Percentiles rank a stretch among this genome's conserved stretches.
Evolutionary conservation across 1,140 invertebrate species (phyloP).

Genomic region (Sinella curviseta): DNA sequence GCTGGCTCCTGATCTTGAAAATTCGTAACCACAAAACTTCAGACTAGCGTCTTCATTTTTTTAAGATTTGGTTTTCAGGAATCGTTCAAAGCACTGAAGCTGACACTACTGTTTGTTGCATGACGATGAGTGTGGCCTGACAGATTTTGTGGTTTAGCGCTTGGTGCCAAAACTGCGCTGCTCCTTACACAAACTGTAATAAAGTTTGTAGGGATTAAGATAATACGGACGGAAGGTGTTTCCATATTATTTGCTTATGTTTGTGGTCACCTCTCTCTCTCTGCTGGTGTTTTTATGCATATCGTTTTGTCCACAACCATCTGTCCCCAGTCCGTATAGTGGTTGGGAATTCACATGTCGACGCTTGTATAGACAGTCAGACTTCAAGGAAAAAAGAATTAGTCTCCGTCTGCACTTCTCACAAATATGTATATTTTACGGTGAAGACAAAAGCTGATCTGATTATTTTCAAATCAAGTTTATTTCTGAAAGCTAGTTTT

Average conservation of each 20-base stretch:
- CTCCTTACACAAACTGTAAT: background rate
- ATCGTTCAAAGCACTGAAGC: background rate
- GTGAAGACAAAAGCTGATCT: background rate
- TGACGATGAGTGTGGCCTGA: constrained; percentile 15
- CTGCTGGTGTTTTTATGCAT: background rate
- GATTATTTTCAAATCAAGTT: background rate
- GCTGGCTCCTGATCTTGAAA: too few species aligned
- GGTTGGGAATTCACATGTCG: background rate
- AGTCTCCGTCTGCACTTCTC: background rate
- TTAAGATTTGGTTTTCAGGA: background rate
- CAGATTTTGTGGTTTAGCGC: background rate
- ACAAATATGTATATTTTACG: background rate
- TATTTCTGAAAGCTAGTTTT: background rate
- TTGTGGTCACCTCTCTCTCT: background rate
- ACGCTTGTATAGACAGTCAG: background rate
- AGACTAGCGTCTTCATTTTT: background rate
- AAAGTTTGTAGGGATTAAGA: background rate
- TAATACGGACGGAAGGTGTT: background rate
- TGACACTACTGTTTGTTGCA: background rate
- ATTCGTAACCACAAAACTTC: constrained; percentile 5
- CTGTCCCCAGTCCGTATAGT: background rate
- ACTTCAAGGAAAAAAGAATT: background rate
- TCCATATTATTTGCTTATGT: background rate
- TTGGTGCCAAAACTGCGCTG: background rate
- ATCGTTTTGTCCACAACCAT: background rate